phyloP scores from a whole-genome alignment of 2,113 vertebrate species.

The Limanda limanda region DNA sequence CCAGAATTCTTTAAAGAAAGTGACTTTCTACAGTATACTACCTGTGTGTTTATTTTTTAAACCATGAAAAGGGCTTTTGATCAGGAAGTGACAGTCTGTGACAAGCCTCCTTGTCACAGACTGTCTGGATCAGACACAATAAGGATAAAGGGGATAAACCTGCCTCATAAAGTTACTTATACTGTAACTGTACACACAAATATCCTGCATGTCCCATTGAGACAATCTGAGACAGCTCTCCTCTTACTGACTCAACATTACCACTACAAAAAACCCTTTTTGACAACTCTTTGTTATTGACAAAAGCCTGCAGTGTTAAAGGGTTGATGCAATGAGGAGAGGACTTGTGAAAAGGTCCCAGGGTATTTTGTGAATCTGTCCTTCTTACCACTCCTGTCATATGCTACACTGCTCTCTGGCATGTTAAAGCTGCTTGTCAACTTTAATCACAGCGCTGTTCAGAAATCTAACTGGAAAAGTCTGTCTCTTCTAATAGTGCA shows the following conservation, averaged over 20 bases:
- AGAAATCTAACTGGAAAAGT: slow-evolving; percentile 16
- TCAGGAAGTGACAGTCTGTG: too few relatives aligned
- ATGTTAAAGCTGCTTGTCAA: slow-evolving; percentile 42
- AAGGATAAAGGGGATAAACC: slow-evolving; percentile 3
- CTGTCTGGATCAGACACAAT: background rate
- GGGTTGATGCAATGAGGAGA: slow-evolving; percentile 31
- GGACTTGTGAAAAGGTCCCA: slow-evolving; percentile 12
- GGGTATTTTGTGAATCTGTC: slow-evolving; percentile 3
- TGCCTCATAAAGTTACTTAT: background rate
- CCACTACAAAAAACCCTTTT: background rate
- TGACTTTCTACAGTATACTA: background rate
- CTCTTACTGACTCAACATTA: slow-evolving; percentile 21
- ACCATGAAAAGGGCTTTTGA: background rate
- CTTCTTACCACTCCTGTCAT: slow-evolving; percentile 38
- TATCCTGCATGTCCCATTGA: slow-evolving; percentile 1
- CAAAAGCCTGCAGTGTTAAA: slow-evolving; percentile 2
- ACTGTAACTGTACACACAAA: background rate
- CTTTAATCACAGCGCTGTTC: slow-evolving; percentile 34
- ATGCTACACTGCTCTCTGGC: slow-evolving; percentile 53
- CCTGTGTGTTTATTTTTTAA: background rate
- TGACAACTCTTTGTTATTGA: slow-evolving; percentile 39
- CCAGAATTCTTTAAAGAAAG: background rate
- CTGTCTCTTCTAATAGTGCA: slow-evolving; percentile 2
- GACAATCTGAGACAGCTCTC: slow-evolving; percentile 22
- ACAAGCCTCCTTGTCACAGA: background rate